Base-by-base conservation (phyloP, 2,888 invertebrate species). In the Erynnis tages region DNA sequence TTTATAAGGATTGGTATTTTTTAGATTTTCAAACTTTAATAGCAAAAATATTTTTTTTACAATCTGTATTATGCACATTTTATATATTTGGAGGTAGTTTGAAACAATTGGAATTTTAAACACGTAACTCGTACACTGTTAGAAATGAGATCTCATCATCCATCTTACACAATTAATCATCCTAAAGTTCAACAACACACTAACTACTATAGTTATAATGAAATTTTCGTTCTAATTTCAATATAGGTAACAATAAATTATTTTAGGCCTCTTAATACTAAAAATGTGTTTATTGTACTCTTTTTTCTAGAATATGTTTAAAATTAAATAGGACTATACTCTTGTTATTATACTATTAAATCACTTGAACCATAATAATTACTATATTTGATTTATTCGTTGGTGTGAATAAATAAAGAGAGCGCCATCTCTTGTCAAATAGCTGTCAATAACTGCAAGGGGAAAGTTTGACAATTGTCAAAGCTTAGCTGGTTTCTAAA, bases 281-380 rank as follows among this genome's bases (percentile, higher is more conserved):
- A 71, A 63, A 58, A 76, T 78, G 78, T 76, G 69, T 71, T 79
- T 80, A 82, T 86, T 86, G 85, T 86, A 87, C 84, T 85, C 76
- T 64, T 66, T 72, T 69, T 59, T 62, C 73, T 79, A 76, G 64
- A 64, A 64, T n/a, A 27, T 71, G 73, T 58, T 43, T 70, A 71
- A 47, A 54, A 60, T 54, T 62, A 64, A 65, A 32, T 49, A 49
- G 40, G 40, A 40, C 38, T 53, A 21, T 21, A 21, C n/a, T n/a
- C n/a, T n/a, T n/a, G n/a, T n/a, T n/a, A n/a, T n/a, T n/a, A n/a
- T n/a, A n/a, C n/a, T n/a, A n/a, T n/a, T n/a, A n/a, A n/a, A n/a
- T n/a, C n/a, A n/a, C n/a, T n/a, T n/a, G n/a, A n/a, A n/a, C n/a
- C n/a, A n/a, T n/a, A n/a, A n/a, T n/a, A n/a, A n/a, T n/a, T n/a